Evolutionary conservation across 2,888 invertebrate genomes (phyloP), one percentile per base, ranked within the genome.

Genomic region (Lepidocyrtoides sp.): DNA sequence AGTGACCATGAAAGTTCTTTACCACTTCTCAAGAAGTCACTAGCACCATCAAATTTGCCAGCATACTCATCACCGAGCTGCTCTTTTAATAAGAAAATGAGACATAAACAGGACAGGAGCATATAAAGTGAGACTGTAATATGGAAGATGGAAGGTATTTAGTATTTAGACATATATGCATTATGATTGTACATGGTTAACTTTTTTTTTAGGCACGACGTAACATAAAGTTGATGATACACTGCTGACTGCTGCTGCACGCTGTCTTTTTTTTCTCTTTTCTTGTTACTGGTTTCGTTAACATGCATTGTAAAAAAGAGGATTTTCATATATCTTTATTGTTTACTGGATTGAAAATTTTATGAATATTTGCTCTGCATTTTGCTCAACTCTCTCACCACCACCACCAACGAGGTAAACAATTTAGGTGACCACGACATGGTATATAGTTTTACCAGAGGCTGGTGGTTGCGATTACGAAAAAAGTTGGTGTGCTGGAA

Each of bases 1-100:
- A 41, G 63, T 88, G 88, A 88, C 88, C 88, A 88, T 88, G 88
- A 88, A 88, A 88, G 88, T 88, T 88, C 88, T 57, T 88, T 88
- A 88, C 60, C 81, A 26, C 69, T 36, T 79, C 72, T 26, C 51
- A 48, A 32, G 14, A 63, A 87, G 63, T 87, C 87, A 87, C 87
- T 79, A 66, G 87, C 87, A 86, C 75, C 86, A 86, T 86, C 82
- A 82, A 79, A 79, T 51, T 36, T 41, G 41, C 23, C 23, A 48
- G 23, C 26, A 29, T 48, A 1, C 23, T 44, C 75, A 41, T 75
- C 75, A 8, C 26, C 23, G 20, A 20, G 36, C 23, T 44, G 48
- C 75, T 44, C 75, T 26, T 75, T 75, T 44, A 75, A 41, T 75
- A 75, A 23, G 75, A 75, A 75, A 75, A 48, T 48, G 44, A 75